Evolutionary conservation across 2,888 invertebrate genomes (phyloP).

Genomic region (Drosophila demipolita): DNA sequence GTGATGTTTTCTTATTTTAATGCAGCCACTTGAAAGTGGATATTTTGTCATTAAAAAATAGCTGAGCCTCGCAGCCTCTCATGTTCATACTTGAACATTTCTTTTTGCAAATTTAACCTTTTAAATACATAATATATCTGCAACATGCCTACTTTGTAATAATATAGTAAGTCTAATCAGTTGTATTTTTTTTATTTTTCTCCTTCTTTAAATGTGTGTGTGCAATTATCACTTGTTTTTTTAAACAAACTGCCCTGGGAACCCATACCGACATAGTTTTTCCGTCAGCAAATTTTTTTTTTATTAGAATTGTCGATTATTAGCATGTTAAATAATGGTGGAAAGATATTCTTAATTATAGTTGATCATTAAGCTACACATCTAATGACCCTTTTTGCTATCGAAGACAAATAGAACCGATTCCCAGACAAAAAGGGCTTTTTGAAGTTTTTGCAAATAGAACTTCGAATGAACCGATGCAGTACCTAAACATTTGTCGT

Average conservation of each 20-base stretch:
- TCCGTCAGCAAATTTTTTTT: neutral
- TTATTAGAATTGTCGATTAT: constrained; percentile 6
- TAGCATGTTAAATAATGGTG: constrained; percentile 2
- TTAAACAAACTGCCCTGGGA: neutral
- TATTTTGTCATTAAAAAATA: no score
- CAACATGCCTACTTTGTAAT: constrained; percentile 1
- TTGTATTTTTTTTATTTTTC: no score
- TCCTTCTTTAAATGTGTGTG: neutral
- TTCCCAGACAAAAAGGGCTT: constrained; percentile 17
- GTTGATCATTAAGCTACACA: constrained; percentile 36
- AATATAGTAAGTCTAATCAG: neutral
- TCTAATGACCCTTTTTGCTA: constrained; percentile 31
- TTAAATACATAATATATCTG: neutral
- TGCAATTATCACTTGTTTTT: constrained; percentile 9
- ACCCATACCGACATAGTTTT: constrained; percentile 3
- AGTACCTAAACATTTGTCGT: constrained; percentile 6
- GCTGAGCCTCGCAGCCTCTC: no score
- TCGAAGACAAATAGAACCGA: constrained; percentile 5
- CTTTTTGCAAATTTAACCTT: neutral
- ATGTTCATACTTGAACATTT: no score
- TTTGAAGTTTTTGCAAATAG: constrained; percentile 7
- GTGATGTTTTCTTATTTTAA: no score
- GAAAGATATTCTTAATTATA: constrained; percentile 21
- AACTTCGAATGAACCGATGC: neutral
- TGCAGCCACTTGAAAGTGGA: no score